Percentiles rank a stretch among this genome's conserved stretches.
phyloP scores from a whole-genome alignment of 2,888 invertebrate genomes.

The Leptopilina syphax region DNA sequence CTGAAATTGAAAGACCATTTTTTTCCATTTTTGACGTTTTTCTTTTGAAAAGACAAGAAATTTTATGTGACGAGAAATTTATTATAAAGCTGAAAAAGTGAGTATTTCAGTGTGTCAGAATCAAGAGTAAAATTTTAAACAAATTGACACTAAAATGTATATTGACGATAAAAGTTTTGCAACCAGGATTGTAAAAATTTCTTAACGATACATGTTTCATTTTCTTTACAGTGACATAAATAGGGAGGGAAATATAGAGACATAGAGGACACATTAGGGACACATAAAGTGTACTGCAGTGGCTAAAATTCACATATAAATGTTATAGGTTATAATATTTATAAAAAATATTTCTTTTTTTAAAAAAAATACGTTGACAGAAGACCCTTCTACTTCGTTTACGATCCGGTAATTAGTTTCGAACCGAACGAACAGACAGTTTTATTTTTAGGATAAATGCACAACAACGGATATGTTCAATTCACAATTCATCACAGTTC shows the following conservation, averaged over 20 bases:
- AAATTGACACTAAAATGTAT: conserved; percentile 7
- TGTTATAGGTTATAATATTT: background rate
- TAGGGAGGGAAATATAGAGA: too few species aligned
- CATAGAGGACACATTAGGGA: too few species aligned
- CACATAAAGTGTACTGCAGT: background rate
- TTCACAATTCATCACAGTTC: background rate
- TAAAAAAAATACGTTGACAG: conserved; percentile 12
- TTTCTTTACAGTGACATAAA: background rate
- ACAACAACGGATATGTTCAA: background rate
- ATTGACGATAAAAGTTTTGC: conserved; percentile 7
- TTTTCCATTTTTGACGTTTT: too few species aligned
- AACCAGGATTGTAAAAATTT: conserved; percentile 16
- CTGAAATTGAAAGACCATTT: too few species aligned
- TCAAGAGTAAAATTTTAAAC: conserved; percentile 9
- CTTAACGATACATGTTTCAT: conserved; percentile 28
- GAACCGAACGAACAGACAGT: conserved; percentile 18
- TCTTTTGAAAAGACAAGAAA: too few species aligned
- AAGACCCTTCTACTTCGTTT: conserved; percentile 27
- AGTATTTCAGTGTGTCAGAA: background rate
- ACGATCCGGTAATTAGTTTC: conserved; percentile 34
- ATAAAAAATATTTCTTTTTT: conserved; percentile 5
- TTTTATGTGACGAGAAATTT: background rate
- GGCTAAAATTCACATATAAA: background rate
- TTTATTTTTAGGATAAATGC: conserved; percentile 9
- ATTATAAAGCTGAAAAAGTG: background rate